Evolutionary conservation across 2,797 vertebrate species (phyloP), one percentile per base, ranked within the genome.

Genomic region (Alcedo quadribrachys): DNA sequence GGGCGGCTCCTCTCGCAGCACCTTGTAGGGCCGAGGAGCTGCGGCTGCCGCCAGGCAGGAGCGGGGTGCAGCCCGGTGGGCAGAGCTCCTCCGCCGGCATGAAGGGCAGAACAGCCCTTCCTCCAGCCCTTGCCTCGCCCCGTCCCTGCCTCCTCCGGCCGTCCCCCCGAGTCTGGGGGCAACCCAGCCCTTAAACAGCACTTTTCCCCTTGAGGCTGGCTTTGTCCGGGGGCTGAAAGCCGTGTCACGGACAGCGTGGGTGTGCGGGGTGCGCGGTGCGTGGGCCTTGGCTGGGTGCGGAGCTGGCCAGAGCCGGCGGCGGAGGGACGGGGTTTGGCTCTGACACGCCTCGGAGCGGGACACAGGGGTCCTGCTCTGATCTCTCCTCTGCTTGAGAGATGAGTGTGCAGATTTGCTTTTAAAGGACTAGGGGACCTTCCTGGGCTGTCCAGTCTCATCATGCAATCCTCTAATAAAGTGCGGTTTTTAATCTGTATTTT

Each of bases 341-440:
- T 6, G 57, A 3, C 43, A 53, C 73, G 61, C 66, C 68, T 30
- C 4, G 2, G 81, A 53, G 79, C 85, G 17, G 60, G 20, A 11
- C 74, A 4, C n/a, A 15, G 14, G 69, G 83, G 37, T 87, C 86
- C 84, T 80, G 68, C 16, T 58, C 4, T 9, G 65, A 8, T 78
- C 11, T 54, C 80, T 68, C 6, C 60, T 73, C 35, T 42, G 19
- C 30, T 53, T 13, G 60, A 57, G 91, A 76, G 48, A 81, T 96
- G 92, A 96, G 94, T 93, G 73, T 92, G 95, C 94, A 65, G 28
- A 37, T 94, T 92, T 63, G 42, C 75, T 66, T 79, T 24, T 30
- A 30, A 69, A 79, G 51, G 55, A 18, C 78, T 55, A 11, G 30
- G 54, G 58, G n/a, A 70, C 3, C 27, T 35, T 57, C 32, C n/a